These are phyloP conservation scores for Myzus persicae DNA, from an alignment of 1,140 invertebrate genomes.

Conservation along the genomic window DNA sequence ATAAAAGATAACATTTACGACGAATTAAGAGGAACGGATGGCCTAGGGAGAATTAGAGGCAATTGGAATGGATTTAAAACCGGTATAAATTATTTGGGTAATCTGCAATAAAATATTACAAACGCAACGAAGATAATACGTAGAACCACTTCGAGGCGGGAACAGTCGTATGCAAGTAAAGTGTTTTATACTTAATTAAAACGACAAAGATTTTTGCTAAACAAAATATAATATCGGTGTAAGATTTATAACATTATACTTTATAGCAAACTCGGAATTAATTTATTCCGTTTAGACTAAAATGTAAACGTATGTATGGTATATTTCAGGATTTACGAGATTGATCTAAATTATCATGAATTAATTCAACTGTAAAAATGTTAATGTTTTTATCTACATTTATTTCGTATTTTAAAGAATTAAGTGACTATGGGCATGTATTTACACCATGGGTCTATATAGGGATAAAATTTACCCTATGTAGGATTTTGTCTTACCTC, in stretches of 20 bases:
- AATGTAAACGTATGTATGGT: neutral
- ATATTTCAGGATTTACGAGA: neutral
- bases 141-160: neutral
- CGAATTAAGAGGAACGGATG: neutral
- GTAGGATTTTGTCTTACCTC: neutral
- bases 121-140: neutral
- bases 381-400: neutral
- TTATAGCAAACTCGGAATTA: neutral
- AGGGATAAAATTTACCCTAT: neutral
- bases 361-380: neutral
- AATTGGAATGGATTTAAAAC: conserved; percentile 22
- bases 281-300: neutral
- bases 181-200: conserved; percentile 3
- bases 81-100: conserved; percentile 1
- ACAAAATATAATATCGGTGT: neutral
- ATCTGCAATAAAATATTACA: neutral
- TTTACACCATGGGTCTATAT: neutral
- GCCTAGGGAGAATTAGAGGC: neutral
- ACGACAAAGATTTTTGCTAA: neutral
- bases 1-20: conserved; percentile 8
- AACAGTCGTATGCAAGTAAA: neutral
- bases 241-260: neutral
- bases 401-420: neutral
- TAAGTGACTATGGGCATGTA: neutral
- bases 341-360: neutral